Percentiles rank a stretch among this genome's conserved stretches.
Evolutionary conservation across 1,140 invertebrate genomes (phyloP).

Genomic region (Drosophila bifasciata): DNA sequence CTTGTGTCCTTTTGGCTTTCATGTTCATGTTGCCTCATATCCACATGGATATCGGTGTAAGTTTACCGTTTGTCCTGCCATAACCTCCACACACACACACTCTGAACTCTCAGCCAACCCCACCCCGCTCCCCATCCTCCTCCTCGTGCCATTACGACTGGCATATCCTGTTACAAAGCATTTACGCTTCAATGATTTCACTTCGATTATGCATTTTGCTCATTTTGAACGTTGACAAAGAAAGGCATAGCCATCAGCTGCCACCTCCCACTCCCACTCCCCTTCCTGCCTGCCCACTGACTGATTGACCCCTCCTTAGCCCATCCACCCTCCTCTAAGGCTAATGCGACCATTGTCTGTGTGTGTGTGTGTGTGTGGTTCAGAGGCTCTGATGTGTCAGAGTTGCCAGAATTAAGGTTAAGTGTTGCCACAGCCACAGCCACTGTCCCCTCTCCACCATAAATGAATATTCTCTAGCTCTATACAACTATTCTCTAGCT

Average conservation of each 20-base stretch:
- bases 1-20: slow-evolving; percentile 29
- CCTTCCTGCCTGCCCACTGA: background rate
- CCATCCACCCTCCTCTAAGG: slow-evolving; percentile 5
- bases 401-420: slow-evolving; percentile 68
- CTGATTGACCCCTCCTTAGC: background rate
- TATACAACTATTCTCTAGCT: slow-evolving; percentile 18
- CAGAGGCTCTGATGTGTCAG: slow-evolving; percentile 40
- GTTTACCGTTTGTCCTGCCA: slow-evolving; percentile 11
- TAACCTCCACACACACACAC: background rate
- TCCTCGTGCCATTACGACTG: background rate
- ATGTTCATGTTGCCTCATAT: slow-evolving; percentile 29
- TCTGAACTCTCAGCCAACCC: too few relatives aligned
- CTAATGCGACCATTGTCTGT: slow-evolving; percentile 64
- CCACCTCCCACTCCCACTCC: background rate
- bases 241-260: background rate
- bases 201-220: slow-evolving; percentile 80
- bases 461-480: background rate
- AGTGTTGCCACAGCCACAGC: slow-evolving; percentile 38
- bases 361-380: slow-evolving; percentile 50
- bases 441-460: too few relatives aligned
- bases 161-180: slow-evolving; percentile 77
- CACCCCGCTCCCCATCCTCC: background rate
- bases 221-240: slow-evolving; percentile 76
- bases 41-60: slow-evolving; percentile 16
- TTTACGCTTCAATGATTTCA: slow-evolving; percentile 75